Evolutionary conservation across 2,113 vertebrate species (phyloP), one percentile per base, ranked within the genome.

Genomic region (Tragelaphus strepsiceros): DNA sequence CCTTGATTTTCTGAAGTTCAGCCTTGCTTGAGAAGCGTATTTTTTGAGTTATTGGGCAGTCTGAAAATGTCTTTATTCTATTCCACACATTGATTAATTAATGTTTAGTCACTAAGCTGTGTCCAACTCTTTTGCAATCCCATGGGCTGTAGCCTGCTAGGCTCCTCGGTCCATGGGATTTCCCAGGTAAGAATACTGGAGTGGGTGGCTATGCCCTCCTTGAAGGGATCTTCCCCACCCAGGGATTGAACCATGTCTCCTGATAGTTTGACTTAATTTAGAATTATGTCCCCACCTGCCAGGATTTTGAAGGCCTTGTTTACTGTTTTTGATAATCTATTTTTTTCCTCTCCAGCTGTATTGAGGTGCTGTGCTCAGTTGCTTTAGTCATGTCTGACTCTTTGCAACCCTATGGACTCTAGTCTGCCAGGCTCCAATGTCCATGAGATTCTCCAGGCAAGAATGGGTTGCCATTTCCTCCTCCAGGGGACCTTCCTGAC

Each of bases 271-370:
- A 39, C 13, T 49, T 59, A 71, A 1, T 58, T 8, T 67, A 67
- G 28, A 26, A 54, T 81, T 87, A 74, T 74, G 35, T 54, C 51
- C 30, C 74, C 30, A 35, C 54, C 30, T 35, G 6, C 35, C n/a
- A 74, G 24, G 49, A 94, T 81, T 87, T 85, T 51, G 51, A 91
- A 88, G 53, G 8, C 58, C 54, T 94, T 53, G 12, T 82, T 94
- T 32, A 51, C 19, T 82, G 14, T 46, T 32, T 58, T 83, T 77
- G 46, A 28, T 56, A 64, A 81, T n/a, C 13, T 30, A 81, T 43
- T 8, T 62, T 78, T 53, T 78, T 24, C 2, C 2, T 10, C 30
- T 80, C 30, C 12, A 39, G 24, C 16, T 94, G 83, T 74, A 24
- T 32, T 15, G 30, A 39, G 2, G 22, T 83, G n/a, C 19, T 22